Evolutionary conservation across 2,797 vertebrate species (phyloP).

Genomic region (Rhincodon typus): DNA sequence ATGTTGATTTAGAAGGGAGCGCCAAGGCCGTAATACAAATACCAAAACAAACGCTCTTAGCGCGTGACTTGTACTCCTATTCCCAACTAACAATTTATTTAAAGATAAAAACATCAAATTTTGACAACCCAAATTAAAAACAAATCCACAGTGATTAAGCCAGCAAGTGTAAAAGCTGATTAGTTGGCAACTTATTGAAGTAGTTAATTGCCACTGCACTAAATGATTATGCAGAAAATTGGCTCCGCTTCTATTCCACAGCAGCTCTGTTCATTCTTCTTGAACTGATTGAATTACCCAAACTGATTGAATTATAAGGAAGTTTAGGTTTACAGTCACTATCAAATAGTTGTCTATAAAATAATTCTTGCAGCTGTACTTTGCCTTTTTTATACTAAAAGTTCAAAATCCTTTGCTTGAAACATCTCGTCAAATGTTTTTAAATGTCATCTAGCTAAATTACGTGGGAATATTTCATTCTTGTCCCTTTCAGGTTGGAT

Average conservation of each 20-base stretch:
- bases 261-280: background rate
- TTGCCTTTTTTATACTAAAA: background rate
- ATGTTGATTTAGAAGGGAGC: background rate
- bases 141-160: background rate
- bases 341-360: background rate
- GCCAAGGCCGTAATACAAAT: background rate
- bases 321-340: background rate
- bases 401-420: background rate
- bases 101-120: background rate
- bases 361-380: background rate
- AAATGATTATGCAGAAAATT: background rate
- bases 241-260: background rate
- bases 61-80: background rate
- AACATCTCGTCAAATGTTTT: background rate
- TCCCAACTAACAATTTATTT: background rate
- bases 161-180: background rate
- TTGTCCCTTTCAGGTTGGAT: constrained; percentile 76
- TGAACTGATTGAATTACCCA: background rate
- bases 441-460: background rate
- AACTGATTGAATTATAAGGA: background rate
- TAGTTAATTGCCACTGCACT: background rate
- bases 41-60: background rate
- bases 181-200: background rate
- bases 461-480: background rate
- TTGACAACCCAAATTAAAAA: background rate